These are phyloP conservation scores for Norana najaformis DNA, from an alignment of 2,888 invertebrate species.

Conservation along the genomic window DNA sequence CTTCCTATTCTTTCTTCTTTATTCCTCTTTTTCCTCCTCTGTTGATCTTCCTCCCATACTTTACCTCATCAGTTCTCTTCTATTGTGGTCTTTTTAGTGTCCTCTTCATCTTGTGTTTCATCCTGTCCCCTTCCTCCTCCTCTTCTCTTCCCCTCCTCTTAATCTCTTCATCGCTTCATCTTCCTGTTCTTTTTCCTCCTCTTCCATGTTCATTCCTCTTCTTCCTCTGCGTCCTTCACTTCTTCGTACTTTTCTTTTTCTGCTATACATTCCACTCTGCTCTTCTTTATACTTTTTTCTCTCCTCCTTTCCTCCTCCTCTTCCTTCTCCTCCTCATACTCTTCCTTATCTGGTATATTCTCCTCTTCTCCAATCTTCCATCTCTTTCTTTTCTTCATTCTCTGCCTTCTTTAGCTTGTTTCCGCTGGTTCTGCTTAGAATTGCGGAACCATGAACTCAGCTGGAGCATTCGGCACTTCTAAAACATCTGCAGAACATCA, in stretches of 20 bases:
- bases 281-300: slow-evolving; percentile 1
- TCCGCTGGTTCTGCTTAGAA: slow-evolving; percentile 13
- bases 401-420: background rate
- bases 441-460: background rate
- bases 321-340: background rate
- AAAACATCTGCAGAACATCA: background rate
- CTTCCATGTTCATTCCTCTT: no score
- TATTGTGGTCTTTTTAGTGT: background rate
- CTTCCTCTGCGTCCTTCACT: background rate
- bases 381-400: background rate
- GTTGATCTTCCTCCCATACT: background rate
- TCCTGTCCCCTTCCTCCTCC: background rate
- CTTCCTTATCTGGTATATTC: background rate
- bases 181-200: background rate
- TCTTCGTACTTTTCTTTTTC: background rate
- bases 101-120: background rate
- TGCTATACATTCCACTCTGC: background rate
- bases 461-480: background rate
- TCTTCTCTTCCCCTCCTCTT: background rate
- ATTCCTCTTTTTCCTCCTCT: background rate
- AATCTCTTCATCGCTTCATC: background rate
- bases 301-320: background rate
- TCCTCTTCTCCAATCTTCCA: background rate
- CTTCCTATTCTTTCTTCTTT: background rate
- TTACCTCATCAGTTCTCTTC: background rate